Evolutionary conservation across 1,140 invertebrate genomes (phyloP), one percentile per base, ranked within the genome.

Genomic region (Ruditapes philippinarum): DNA sequence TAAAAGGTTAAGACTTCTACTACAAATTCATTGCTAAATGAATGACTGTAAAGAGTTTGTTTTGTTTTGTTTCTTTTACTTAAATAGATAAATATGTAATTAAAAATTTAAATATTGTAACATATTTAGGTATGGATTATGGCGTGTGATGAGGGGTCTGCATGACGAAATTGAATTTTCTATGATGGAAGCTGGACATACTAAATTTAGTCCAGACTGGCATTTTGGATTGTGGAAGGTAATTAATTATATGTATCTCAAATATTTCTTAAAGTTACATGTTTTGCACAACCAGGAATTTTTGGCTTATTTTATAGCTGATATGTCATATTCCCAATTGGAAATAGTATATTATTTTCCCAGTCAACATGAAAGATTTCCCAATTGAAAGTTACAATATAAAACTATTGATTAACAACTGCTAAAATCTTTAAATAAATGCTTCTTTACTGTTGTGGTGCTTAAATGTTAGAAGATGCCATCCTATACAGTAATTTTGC

Each of bases 201-300:
- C n/a, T n/a, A n/a, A n/a, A n/a, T n/a, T n/a, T n/a, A n/a, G n/a
- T n/a, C n/a, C n/a, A n/a, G n/a, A 76, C 73, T 76, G 73, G 73
- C 73, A 76, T 25, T 40, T 76, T 49, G 36, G 73, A 2, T 31
- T 76, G 9, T 76, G 57, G 45, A 89, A 74, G 5, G 36, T 49
- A 68, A 7, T 19, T 62, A 22, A n/a, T 68, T 12, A 19, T 38
- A 68, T 31, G 28, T 5, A 7, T 38, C 5, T 33, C 9, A 7
- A 62, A 7, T n/a, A 5, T 62, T n/a, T 9, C 7, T 28, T 7
- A 62, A 12, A 22, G n/a, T 28, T 62, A 62, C 19, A 11, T n/a
- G 9, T 7, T 7, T 62, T 7, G 9, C 5, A 62, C 11, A 62
- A 62, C 7, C 5, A n/a, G 9, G n/a, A n/a, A 62, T 62, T n/a